Percentiles rank a stretch among this genome's conserved stretches.
Conservation (phyloP, 2,797 vertebrate species). For the Uromys caudimaculatus region DNA sequence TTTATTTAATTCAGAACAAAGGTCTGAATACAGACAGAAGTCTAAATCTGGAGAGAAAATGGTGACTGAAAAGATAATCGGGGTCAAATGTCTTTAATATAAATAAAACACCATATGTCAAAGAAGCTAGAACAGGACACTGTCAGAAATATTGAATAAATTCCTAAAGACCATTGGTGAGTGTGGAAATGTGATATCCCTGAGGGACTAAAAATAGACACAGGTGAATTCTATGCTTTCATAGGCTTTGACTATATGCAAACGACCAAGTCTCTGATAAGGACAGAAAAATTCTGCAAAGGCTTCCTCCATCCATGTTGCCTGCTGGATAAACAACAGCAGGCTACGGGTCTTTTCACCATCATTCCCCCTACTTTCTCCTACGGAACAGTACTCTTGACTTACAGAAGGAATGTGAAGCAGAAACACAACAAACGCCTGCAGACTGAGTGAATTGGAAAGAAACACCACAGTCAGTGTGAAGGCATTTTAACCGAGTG, state of each 20-base stretch:
- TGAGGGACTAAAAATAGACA: neutral
- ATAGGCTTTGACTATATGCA: neutral
- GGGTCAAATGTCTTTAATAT: neutral
- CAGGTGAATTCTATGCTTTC: neutral
- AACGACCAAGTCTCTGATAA: neutral
- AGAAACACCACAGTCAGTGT: neutral
- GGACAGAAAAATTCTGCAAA: neutral
- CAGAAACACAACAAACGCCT: neutral
- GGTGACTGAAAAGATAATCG: neutral
- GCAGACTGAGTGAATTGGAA: neutral
- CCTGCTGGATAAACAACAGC: neutral
- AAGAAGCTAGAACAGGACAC: neutral
- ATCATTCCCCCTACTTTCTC: neutral
- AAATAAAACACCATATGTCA: neutral
- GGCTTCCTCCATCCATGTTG: neutral
- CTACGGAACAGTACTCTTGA: neutral
- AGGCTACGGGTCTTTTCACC: neutral
- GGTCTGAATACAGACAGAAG: constrained; percentile 7
- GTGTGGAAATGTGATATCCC: neutral
- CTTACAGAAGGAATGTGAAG: neutral
- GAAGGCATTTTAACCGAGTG: neutral
- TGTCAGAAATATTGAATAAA: constrained; percentile 16
- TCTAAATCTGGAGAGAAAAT: neutral
- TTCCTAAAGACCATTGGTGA: neutral
- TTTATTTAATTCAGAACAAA: constrained; percentile 43